Conservation (phyloP, 2,888 invertebrate species). For the Gortyna flavago region DNA sequence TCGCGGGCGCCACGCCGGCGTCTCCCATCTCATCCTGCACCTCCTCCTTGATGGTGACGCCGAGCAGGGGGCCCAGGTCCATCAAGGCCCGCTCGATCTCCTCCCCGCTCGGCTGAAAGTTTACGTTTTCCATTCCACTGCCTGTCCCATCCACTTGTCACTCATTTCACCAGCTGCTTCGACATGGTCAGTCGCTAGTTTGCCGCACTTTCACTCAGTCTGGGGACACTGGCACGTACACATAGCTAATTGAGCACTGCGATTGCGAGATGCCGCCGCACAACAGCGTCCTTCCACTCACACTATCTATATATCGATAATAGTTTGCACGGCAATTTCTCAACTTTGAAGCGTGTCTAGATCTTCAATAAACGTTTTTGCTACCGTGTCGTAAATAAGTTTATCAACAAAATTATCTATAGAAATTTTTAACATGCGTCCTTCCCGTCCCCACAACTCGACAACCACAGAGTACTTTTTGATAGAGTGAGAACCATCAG, state of each 20-base stretch:
- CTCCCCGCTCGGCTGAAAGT: constrained; percentile 83
- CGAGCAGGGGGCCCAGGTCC: constrained; percentile 87
- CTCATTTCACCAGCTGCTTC: constrained; percentile 70
- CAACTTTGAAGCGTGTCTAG: neutral
- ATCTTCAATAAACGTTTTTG: constrained; percentile 18
- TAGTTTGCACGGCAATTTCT: constrained; percentile 20
- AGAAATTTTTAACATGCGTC: constrained; percentile 79
- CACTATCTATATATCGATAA: constrained; percentile 36
- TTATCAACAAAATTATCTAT: constrained; percentile 72
- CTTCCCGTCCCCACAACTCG: constrained; percentile 63
- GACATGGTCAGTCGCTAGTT: constrained; percentile 75
- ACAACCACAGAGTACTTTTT: too few relatives aligned
- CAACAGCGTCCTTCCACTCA: constrained; percentile 67
- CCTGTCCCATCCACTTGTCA: constrained; percentile 65
- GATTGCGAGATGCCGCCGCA: constrained; percentile 76
- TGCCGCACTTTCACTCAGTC: constrained; percentile 83
- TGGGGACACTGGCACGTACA: constrained; percentile 82
- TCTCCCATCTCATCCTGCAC: constrained; percentile 81
- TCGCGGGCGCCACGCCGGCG: constrained; percentile 65
- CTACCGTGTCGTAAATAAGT: constrained; percentile 55
- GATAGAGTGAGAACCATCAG: too few relatives aligned
- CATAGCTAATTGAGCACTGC: constrained; percentile 80
- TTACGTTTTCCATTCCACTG: constrained; percentile 83
- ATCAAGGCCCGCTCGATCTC: constrained; percentile 88
- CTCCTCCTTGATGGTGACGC: constrained; percentile 88